A percentile compares a stretch with the other conserved stretches of the same genome.
Evolutionary conservation across 2,797 vertebrate species (phyloP).

Genomic region (Anisognathus igniventris): DNA sequence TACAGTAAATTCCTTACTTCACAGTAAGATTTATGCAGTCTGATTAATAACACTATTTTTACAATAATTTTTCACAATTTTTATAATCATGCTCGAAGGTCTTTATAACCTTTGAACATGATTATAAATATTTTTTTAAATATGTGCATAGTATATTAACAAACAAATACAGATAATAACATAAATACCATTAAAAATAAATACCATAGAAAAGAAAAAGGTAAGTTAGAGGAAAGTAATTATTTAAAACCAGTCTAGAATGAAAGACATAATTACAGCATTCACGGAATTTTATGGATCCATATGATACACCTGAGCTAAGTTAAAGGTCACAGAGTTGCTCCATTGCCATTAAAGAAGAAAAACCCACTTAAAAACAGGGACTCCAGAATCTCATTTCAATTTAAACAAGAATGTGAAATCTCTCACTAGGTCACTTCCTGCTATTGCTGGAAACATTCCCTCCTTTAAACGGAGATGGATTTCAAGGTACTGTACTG

Average conservation of each 20-base stretch:
- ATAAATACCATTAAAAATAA: background rate
- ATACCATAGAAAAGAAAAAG: background rate
- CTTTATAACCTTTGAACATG: background rate
- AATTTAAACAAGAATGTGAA: conserved; percentile 15
- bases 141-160: background rate
- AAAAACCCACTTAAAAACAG: background rate
- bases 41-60: background rate
- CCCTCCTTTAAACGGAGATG: conserved; percentile 43
- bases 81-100: background rate
- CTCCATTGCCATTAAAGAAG: background rate
- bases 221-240: background rate
- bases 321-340: background rate
- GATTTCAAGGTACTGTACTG: conserved; percentile 63
- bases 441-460: conserved; percentile 66
- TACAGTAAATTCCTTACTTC: background rate
- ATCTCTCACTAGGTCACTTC: conserved; percentile 65
- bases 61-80: background rate
- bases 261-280: background rate
- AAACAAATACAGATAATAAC: background rate
- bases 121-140: background rate
- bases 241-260: background rate
- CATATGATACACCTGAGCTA: background rate
- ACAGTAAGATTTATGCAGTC: background rate
- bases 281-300: background rate
- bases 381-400: conserved; percentile 9